Evolutionary conservation across 2,888 invertebrate genomes (phyloP).

Genomic region (Stegana nigrithorax): DNA sequence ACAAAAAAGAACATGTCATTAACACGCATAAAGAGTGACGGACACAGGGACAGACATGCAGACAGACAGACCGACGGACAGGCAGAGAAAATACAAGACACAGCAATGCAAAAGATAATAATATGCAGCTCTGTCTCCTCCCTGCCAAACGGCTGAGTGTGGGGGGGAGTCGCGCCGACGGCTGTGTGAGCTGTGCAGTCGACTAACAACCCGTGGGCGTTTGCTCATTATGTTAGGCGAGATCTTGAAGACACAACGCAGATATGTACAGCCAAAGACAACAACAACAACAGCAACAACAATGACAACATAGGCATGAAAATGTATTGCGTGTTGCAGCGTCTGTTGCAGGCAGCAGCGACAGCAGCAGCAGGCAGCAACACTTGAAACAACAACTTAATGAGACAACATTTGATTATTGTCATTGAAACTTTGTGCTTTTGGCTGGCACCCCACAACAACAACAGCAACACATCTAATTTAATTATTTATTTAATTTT

Average conservation of each 20-base stretch:
- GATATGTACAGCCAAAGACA: no score
- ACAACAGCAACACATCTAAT: no score
- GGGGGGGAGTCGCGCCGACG: no score
- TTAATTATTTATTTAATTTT: no score
- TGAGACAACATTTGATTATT: constrained; percentile 12
- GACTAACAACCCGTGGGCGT: constrained; percentile 4
- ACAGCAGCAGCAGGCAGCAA: constrained; percentile 12
- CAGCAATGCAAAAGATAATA: constrained; percentile 23
- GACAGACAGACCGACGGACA: not conserved
- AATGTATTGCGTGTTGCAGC: no score
- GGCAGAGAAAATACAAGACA: not conserved
- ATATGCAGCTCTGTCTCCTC: not conserved
- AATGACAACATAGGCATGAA: no score
- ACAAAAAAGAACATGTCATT: constrained; percentile 41
- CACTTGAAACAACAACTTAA: constrained; percentile 15
- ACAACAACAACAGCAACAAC: no score
- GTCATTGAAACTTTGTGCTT: constrained; percentile 3
- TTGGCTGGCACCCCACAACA: no score
- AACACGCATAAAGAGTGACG: constrained; percentile 30
- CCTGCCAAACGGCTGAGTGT: not conserved
- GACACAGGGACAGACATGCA: no score
- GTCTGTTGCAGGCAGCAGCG: no score
- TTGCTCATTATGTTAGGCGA: constrained; percentile 6
- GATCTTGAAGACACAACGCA: not conserved
- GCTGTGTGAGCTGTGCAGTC: not conserved